Percentiles rank a stretch among this genome's conserved stretches.
These are phyloP conservation scores for Osedax frankpressi DNA, from an alignment of 2,888 invertebrate species.

Conservation along the genomic window DNA sequence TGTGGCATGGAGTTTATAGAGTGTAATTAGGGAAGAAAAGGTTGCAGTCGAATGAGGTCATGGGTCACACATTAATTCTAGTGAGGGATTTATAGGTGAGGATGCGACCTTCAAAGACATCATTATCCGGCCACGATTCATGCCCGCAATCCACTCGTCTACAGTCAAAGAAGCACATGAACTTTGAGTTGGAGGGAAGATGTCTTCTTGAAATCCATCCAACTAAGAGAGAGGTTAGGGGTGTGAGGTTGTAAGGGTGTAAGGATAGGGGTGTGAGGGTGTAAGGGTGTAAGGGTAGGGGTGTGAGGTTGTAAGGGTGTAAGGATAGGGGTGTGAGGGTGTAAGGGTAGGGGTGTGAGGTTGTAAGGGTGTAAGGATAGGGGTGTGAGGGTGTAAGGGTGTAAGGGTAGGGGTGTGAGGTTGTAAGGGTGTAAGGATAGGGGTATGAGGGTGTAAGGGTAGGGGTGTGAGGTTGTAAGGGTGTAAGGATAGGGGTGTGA, in stretches of 20 bases:
- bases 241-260: not conserved
- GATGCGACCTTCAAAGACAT: conserved; percentile 67
- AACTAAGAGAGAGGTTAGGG: conserved; percentile 54
- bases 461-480: not conserved
- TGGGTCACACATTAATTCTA: too few species aligned
- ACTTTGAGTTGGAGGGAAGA: conserved; percentile 86
- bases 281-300: not conserved
- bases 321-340: too few species aligned
- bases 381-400: not conserved
- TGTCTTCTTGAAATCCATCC: conserved; percentile 88
- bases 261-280: not conserved
- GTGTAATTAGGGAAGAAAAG: too few species aligned
- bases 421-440: too few species aligned
- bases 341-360: not conserved
- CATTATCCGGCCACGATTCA: conserved; percentile 75
- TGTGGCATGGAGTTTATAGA: too few species aligned
- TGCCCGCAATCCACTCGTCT: conserved; percentile 72
- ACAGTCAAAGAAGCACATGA: conserved; percentile 76
- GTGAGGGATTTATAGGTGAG: not conserved
- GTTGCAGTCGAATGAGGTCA: too few species aligned
- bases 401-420: not conserved
- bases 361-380: not conserved
- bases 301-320: not conserved
- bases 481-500: not conserved
- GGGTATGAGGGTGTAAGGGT: too few species aligned